phyloP scores from a whole-genome alignment of 2,888 invertebrate species.

The Epirrita christyi region DNA sequence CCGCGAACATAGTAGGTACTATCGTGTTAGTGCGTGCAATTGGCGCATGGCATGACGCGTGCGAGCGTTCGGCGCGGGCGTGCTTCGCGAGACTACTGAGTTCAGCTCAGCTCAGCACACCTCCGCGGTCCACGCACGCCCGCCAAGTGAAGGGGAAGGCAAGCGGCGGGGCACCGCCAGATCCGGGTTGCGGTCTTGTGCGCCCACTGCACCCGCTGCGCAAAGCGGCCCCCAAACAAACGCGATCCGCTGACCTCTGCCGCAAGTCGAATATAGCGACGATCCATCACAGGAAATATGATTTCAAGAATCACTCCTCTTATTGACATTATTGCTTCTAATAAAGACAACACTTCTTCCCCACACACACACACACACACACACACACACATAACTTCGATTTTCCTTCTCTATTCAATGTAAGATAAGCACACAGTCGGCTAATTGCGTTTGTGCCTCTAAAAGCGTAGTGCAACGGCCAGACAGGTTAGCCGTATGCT shows the following conservation, averaged over 20 bases:
- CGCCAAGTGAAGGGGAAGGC: slow-evolving; percentile 82
- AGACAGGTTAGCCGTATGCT: too few relatives aligned
- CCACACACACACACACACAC: too few relatives aligned
- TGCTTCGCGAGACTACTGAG: slow-evolving; percentile 74
- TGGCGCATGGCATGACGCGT: slow-evolving; percentile 68
- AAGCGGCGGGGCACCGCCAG: slow-evolving; percentile 80
- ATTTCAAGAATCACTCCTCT: slow-evolving; percentile 11
- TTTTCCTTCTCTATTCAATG: too few relatives aligned
- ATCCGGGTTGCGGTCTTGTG: slow-evolving; percentile 72
- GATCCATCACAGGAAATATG: slow-evolving; percentile 10
- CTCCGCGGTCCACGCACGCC: slow-evolving; percentile 65
- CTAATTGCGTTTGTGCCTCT: too few relatives aligned
- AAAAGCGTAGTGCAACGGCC: too few relatives aligned
- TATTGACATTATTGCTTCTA: slow-evolving; percentile 3
- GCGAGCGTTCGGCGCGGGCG: slow-evolving; percentile 63
- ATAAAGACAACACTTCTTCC: neutral
- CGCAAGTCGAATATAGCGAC: slow-evolving; percentile 51
- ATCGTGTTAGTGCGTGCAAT: slow-evolving; percentile 63
- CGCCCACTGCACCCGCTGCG: slow-evolving; percentile 73
- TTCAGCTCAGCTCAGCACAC: slow-evolving; percentile 51
- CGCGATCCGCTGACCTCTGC: slow-evolving; percentile 67
- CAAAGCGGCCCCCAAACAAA: slow-evolving; percentile 70
- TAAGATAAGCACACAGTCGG: too few relatives aligned
- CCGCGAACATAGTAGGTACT: slow-evolving; percentile 80
- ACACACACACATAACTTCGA: neutral